Conservation (phyloP, 1,140 invertebrate species). For the Bombus pyrosoma region DNA sequence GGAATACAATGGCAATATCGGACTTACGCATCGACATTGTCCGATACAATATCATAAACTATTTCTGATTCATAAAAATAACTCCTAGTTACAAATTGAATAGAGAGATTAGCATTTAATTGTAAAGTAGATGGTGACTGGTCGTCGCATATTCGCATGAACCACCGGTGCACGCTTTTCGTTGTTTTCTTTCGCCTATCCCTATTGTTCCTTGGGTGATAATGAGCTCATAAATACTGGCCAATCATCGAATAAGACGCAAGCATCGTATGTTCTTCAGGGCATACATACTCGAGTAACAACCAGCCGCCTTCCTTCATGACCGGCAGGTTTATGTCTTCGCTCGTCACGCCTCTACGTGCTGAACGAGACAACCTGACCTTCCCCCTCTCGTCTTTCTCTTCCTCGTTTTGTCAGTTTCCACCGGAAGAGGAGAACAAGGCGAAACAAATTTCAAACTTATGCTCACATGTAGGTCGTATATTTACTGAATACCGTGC, state of each 20-base stretch:
- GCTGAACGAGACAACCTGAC: conserved; percentile 19
- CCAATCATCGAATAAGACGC: conserved; percentile 55
- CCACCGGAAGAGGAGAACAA: conserved; percentile 1
- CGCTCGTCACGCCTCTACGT: conserved; percentile 53
- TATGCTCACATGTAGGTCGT: background rate
- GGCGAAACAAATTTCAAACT: conserved; percentile 11
- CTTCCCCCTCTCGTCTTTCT: background rate
- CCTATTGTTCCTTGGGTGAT: conserved; percentile 40
- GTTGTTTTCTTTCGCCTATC: background rate
- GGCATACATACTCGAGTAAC: conserved; percentile 25
- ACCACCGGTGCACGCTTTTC: background rate
- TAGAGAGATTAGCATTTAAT: conserved; percentile 25
- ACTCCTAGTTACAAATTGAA: background rate
- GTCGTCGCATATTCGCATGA: background rate
- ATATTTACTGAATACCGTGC: no score
- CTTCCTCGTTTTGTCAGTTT: conserved; percentile 3
- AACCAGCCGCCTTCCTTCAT: conserved; percentile 26
- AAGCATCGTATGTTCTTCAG: conserved; percentile 19
- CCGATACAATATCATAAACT: background rate
- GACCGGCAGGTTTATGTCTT: conserved; percentile 55
- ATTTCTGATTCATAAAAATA: conserved; percentile 3
- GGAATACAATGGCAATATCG: no score
- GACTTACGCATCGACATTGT: no score
- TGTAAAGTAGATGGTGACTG: background rate
- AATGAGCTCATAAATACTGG: conserved; percentile 61